phyloP scores from a whole-genome alignment of 2,888 invertebrate species.

The Polyploca ridens region DNA sequence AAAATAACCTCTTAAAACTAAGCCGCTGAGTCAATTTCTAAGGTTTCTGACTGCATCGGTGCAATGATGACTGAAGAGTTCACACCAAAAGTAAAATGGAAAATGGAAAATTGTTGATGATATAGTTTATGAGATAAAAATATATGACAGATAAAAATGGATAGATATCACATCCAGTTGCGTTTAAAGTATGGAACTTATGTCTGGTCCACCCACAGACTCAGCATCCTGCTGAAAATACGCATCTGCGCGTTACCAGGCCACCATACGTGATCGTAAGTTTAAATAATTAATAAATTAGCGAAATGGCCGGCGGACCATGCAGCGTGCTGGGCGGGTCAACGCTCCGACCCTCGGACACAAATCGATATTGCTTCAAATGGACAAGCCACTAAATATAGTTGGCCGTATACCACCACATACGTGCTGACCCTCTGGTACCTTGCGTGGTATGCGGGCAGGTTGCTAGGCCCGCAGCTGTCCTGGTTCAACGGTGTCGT shows the following conservation, averaged over 20 bases:
- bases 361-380: constrained; percentile 82
- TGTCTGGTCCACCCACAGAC: background rate
- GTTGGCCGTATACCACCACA: constrained; percentile 43
- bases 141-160: no score
- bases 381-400: constrained; percentile 74
- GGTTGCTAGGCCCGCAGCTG: constrained; percentile 23
- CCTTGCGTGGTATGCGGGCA: constrained; percentile 25
- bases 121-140: background rate
- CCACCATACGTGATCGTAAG: constrained; percentile 55
- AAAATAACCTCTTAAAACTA: no score
- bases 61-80: no score
- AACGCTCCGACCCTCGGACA: constrained; percentile 71
- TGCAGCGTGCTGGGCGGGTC: constrained; percentile 63
- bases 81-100: no score
- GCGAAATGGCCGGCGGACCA: constrained; percentile 68
- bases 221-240: constrained; percentile 15
- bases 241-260: constrained; percentile 39
- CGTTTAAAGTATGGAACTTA: background rate
- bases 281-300: constrained; percentile 82
- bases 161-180: background rate
- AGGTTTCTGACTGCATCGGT: no score
- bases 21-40: no score
- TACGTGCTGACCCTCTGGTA: constrained; percentile 49
- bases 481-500: constrained; percentile 12
- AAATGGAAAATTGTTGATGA: no score